These are phyloP conservation scores for Salvator merianae DNA, from an alignment of 2,113 vertebrate species.

Conservation along the genomic window DNA sequence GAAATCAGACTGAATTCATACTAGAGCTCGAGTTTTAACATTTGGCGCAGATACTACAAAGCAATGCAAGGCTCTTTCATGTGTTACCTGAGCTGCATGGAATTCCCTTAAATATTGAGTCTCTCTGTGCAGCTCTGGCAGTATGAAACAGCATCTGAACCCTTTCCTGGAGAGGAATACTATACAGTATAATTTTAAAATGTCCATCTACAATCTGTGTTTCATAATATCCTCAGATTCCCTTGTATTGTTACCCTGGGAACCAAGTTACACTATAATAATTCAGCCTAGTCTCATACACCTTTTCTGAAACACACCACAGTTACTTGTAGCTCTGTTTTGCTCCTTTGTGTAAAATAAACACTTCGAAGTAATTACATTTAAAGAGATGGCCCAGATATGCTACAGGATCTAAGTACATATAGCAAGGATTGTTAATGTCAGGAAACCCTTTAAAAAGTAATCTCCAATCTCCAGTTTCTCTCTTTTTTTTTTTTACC, in stretches of 20 bases:
- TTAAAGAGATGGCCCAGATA: too few species aligned
- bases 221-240: slow-evolving; percentile 54
- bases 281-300: background rate
- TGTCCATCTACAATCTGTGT: slow-evolving; percentile 35
- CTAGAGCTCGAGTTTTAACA: slow-evolving; percentile 18
- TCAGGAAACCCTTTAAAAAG: background rate
- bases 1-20: slow-evolving; percentile 48
- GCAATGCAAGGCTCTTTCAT: background rate
- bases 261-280: slow-evolving; percentile 41
- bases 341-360: background rate
- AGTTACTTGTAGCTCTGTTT: background rate
- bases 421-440: background rate
- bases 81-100: slow-evolving; percentile 4
- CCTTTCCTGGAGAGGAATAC: background rate
- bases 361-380: too few species aligned
- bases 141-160: background rate
- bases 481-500: background rate
- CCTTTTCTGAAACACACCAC: background rate
- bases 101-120: background rate
- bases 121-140: background rate
- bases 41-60: background rate
- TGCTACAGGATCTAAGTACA: background rate
- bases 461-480: background rate
- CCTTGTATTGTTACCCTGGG: slow-evolving; percentile 11
- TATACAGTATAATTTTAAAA: background rate